phyloP scores from a whole-genome alignment of 2,797 vertebrate species.

The Enteromius treurensis region DNA sequence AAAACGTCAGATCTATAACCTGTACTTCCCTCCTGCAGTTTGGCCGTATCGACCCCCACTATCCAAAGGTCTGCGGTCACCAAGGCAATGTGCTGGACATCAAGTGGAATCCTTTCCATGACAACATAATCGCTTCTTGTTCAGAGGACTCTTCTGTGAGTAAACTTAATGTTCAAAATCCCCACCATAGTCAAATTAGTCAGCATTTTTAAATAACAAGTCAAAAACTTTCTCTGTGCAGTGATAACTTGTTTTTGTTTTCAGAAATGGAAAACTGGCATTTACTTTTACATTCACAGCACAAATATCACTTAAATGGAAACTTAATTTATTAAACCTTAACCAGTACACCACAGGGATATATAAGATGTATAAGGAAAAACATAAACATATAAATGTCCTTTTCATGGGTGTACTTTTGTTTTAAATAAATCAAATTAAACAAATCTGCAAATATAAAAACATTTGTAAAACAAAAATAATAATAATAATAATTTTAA shows the following conservation, averaged over 20 bases:
- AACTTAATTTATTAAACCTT: not conserved
- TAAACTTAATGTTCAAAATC: constrained; percentile 32
- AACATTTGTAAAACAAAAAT: not conserved
- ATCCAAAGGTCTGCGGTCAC: constrained; percentile 95
- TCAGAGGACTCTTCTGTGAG: constrained; percentile 96
- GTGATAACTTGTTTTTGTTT: not conserved
- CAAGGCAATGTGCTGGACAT: constrained; percentile 97
- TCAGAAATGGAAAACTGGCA: not conserved
- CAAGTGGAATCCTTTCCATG: constrained; percentile 99
- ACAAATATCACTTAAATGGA: not conserved
- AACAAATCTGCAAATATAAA: not conserved
- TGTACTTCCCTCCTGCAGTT: constrained; percentile 72
- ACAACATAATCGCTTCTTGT: constrained; percentile 96
- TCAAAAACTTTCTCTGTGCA: not conserved
- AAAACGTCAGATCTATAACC: not conserved
- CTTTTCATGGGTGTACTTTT: not conserved
- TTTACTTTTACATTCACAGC: constrained; percentile 1
- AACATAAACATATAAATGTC: not conserved
- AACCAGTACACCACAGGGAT: not conserved
- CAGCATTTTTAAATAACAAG: not conserved
- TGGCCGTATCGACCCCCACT: constrained; percentile 91
- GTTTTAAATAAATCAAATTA: not conserved
- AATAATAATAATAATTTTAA: not conserved
- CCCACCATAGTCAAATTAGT: not conserved
- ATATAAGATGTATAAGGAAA: not conserved